These are phyloP conservation scores for Antechinus flavipes DNA, from an alignment of 2,113 vertebrate genomes.

Conservation along the genomic window DNA sequence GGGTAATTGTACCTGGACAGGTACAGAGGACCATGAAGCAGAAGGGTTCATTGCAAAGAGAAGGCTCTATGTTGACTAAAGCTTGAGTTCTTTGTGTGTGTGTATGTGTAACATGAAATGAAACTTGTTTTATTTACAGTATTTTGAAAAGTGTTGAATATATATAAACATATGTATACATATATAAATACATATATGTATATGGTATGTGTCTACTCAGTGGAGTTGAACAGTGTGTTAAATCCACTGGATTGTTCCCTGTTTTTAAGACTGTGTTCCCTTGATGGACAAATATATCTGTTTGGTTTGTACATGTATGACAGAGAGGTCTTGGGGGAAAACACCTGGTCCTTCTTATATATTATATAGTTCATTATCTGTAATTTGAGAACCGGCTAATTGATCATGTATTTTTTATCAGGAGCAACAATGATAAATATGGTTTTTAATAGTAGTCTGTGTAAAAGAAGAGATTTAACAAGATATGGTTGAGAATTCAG, in stretches of 20 bases:
- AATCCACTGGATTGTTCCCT: neutral
- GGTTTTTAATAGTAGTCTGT: neutral
- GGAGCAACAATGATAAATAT: neutral
- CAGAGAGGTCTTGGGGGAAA: neutral
- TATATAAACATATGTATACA: neutral
- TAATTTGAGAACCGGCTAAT: neutral
- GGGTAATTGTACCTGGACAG: too few relatives aligned
- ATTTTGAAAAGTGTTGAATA: neutral
- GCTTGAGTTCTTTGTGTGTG: too few relatives aligned
- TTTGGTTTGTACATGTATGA: neutral
- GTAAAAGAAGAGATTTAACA: neutral
- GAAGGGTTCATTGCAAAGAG: too few relatives aligned
- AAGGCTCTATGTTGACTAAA: too few relatives aligned
- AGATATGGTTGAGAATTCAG: neutral
- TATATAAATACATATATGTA: neutral
- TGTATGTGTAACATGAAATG: neutral
- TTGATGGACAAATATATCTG: neutral
- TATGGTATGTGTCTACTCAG: neutral
- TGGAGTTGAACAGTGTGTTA: neutral
- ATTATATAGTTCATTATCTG: neutral
- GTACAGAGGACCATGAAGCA: too few relatives aligned
- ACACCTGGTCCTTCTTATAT: neutral
- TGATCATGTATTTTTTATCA: neutral
- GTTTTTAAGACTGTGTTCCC: neutral
- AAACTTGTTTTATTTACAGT: neutral